Evolutionary conservation across 1,140 invertebrate genomes (phyloP).

Genomic region (Bursaphelenchus mucronatus): DNA sequence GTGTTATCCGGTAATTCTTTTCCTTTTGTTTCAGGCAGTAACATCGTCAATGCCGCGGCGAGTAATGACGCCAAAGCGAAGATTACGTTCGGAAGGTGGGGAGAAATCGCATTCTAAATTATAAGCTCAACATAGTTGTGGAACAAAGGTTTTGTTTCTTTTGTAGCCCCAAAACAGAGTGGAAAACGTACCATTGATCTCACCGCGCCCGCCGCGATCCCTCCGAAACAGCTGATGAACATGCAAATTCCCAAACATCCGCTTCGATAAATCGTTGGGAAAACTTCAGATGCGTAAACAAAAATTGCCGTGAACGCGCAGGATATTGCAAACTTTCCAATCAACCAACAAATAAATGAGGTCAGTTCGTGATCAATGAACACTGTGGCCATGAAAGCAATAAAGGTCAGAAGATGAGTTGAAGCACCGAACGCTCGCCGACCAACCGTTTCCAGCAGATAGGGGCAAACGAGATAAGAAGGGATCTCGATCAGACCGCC

Average conservation of each 20-base stretch:
- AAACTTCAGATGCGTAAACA: constrained; percentile 36
- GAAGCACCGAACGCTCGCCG: constrained; percentile 26
- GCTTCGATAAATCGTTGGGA: constrained; percentile 30
- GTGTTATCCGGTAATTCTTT: constrained; percentile 29
- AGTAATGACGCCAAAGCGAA: constrained; percentile 24
- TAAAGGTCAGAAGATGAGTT: constrained; percentile 25
- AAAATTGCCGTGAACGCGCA: constrained; percentile 33
- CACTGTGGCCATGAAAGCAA: constrained; percentile 27
- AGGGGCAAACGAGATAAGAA: constrained; percentile 44
- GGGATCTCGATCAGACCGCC: constrained; percentile 60
- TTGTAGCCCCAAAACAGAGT: no score
- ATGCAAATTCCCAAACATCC: constrained; percentile 31
- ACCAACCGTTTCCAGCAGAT: constrained; percentile 47
- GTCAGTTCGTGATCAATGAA: constrained; percentile 13
- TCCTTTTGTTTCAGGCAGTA: constrained; percentile 31
- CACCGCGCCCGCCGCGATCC: neutral
- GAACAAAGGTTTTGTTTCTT: no score
- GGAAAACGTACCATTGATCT: no score
- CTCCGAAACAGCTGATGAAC: neutral
- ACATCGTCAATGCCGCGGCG: constrained; percentile 18
- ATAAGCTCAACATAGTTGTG: constrained; percentile 10
- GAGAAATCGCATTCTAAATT: constrained; percentile 25
- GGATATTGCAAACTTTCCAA: constrained; percentile 40
- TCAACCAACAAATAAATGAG: constrained; percentile 24
- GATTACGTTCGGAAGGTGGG: constrained; percentile 34